A percentile compares a stretch with the other conserved stretches of the same genome.
Evolutionary conservation across 2,888 invertebrate genomes (phyloP).

Genomic region (Tenodera sinensis): DNA sequence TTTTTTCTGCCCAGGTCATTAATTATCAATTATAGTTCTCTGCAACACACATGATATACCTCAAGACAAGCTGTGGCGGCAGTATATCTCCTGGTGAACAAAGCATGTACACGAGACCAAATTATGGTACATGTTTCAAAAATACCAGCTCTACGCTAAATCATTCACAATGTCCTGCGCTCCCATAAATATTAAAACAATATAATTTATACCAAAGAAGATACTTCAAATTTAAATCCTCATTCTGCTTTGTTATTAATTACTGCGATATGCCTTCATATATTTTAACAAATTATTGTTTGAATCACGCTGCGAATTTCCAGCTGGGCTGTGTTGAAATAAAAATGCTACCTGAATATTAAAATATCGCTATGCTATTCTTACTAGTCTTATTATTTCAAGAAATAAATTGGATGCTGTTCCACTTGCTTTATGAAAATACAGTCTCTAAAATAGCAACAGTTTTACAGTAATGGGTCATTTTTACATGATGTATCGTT

Average conservation of each 20-base stretch:
- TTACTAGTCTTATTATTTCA: too few relatives aligned
- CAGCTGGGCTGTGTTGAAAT: too few relatives aligned
- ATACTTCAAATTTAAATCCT: not conserved
- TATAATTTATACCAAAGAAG: not conserved
- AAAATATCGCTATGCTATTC: too few relatives aligned
- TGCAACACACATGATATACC: not conserved
- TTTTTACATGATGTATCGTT: too few relatives aligned
- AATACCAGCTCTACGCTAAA: not conserved
- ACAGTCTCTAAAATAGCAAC: too few relatives aligned
- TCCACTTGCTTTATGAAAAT: too few relatives aligned
- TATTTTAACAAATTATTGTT: not conserved
- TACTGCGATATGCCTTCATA: not conserved
- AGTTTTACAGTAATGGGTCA: too few relatives aligned
- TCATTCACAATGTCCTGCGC: not conserved
- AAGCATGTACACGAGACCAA: not conserved
- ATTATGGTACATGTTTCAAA: not conserved
- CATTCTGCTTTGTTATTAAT: not conserved
- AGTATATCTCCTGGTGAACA: not conserved
- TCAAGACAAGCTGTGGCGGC: not conserved
- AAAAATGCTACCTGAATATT: too few relatives aligned
- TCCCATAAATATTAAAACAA: not conserved
- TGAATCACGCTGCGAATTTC: not conserved
- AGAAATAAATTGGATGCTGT: too few relatives aligned
- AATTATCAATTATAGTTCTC: not conserved
- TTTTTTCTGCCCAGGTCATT: not conserved